phyloP scores from a whole-genome alignment of 2,888 invertebrate genomes.

The Euphydryas editha region DNA sequence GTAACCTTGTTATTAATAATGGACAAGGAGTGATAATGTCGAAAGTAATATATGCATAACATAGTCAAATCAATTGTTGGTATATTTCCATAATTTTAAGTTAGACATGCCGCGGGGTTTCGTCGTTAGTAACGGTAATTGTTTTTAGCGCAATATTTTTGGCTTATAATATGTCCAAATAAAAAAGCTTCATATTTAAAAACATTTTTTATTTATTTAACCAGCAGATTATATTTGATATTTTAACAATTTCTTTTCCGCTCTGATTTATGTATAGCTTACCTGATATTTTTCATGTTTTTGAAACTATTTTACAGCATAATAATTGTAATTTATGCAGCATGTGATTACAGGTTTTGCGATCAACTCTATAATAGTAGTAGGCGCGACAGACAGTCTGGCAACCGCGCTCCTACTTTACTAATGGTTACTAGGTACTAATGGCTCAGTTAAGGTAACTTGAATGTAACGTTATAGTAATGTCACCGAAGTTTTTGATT shows the following conservation, averaged over 20 bases:
- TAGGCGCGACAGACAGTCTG: conserved; percentile 50
- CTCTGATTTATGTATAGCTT: too few relatives aligned
- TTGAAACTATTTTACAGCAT: too few relatives aligned
- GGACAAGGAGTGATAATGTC: conserved; percentile 26
- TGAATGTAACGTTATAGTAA: conserved; percentile 26
- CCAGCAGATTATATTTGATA: too few relatives aligned
- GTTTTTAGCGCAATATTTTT: too few relatives aligned
- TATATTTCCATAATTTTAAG: too few relatives aligned
- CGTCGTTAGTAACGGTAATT: too few relatives aligned
- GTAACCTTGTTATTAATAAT: conserved; percentile 21
- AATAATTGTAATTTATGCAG: neutral
- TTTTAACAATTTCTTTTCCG: too few relatives aligned
- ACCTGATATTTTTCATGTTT: too few relatives aligned
- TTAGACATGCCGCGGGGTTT: neutral
- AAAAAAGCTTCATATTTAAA: too few relatives aligned
- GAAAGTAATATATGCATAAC: conserved; percentile 17
- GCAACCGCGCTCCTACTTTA: conserved; percentile 37
- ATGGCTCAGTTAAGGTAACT: conserved; percentile 21
- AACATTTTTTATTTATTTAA: too few relatives aligned
- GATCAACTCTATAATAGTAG: conserved; percentile 40
- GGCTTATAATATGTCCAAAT: too few relatives aligned
- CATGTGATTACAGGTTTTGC: conserved; percentile 26
- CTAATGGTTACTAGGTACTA: conserved; percentile 28
- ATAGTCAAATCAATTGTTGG: too few relatives aligned
- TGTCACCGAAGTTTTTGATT: conserved; percentile 19